Percentiles rank a stretch among this genome's conserved stretches.
These are phyloP conservation scores for Encarsia formosa DNA, from an alignment of 2,888 invertebrate genomes.

Conservation along the genomic window DNA sequence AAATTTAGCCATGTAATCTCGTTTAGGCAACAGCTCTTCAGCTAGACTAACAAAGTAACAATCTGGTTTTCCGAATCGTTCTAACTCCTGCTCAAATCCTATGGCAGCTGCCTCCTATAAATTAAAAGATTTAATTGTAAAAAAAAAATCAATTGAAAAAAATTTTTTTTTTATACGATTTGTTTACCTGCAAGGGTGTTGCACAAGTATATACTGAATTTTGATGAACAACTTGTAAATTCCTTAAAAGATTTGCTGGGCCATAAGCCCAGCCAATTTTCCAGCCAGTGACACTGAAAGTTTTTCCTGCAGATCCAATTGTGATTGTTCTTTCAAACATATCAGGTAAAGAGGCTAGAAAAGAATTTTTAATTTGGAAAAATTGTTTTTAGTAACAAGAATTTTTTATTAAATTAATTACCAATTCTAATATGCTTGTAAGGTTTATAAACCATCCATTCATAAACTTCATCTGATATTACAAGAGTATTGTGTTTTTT, in stretches of 20 bases:
- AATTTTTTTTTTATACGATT: background rate
- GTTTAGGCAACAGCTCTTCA: slow-evolving; percentile 69
- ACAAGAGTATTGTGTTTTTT: slow-evolving; percentile 89
- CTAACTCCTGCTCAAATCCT: slow-evolving; percentile 81
- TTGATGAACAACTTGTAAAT: slow-evolving; percentile 87
- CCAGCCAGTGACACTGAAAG: slow-evolving; percentile 97
- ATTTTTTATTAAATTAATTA: slow-evolving; percentile 40
- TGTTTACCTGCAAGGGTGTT: slow-evolving; percentile 74
- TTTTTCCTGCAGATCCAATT: slow-evolving; percentile 96
- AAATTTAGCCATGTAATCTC: slow-evolving; percentile 74
- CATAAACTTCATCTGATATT: slow-evolving; percentile 96
- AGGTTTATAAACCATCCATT: slow-evolving; percentile 89
- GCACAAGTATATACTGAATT: slow-evolving; percentile 89
- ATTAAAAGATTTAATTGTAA: slow-evolving; percentile 2
- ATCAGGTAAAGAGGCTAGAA: slow-evolving; percentile 77
- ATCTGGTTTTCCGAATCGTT: slow-evolving; percentile 65
- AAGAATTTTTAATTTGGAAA: background rate
- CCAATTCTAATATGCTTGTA: slow-evolving; percentile 86
- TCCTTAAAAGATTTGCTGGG: slow-evolving; percentile 72
- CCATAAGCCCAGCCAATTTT: slow-evolving; percentile 96
- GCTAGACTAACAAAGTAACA: slow-evolving; percentile 81
- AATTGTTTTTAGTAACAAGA: background rate
- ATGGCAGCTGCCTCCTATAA: slow-evolving; percentile 83
- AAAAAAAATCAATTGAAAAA: background rate
- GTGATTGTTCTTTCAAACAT: slow-evolving; percentile 99